Evolutionary conservation across 2,113 vertebrate genomes (phyloP).

Genomic region (Thalassarche chlororhynchos): DNA sequence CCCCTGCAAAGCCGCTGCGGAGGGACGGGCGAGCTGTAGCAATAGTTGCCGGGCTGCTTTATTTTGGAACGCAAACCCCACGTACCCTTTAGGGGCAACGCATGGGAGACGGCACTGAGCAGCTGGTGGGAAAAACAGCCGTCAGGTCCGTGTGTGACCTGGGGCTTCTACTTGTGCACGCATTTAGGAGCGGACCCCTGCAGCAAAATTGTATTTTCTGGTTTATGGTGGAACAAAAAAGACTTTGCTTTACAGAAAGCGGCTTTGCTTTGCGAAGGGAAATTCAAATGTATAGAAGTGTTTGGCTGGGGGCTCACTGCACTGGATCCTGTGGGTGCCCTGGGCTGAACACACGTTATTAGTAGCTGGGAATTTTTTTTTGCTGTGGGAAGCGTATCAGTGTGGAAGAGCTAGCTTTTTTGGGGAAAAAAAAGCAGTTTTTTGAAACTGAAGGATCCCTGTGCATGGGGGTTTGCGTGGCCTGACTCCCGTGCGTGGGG

Average conservation of each 20-base stretch:
- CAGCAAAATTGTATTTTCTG: background rate
- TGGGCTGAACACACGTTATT: accelerated
- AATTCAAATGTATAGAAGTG: background rate
- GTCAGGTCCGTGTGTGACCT: accelerated
- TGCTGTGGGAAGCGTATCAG: background rate
- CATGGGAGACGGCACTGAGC: background rate
- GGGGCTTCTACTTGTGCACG: background rate
- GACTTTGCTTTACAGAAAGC: background rate
- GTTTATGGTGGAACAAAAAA: background rate
- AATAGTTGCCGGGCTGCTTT: background rate
- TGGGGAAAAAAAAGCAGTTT: accelerated
- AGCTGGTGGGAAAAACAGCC: background rate
- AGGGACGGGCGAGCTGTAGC: background rate
- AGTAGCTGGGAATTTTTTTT: background rate
- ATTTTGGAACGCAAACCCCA: background rate
- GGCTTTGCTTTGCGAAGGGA: background rate
- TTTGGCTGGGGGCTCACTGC: background rate
- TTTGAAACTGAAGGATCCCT: background rate
- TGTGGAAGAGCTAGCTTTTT: background rate
- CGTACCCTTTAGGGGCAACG: accelerated
- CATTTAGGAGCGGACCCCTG: background rate
- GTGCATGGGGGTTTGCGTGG: background rate
- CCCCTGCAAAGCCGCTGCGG: accelerated
- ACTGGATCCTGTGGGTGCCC: background rate
- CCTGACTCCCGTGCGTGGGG: no score